A percentile compares a stretch with the other conserved stretches of the same genome.
These are phyloP conservation scores for Nasua narica DNA, from an alignment of 2,797 vertebrate species.

Conservation along the genomic window DNA sequence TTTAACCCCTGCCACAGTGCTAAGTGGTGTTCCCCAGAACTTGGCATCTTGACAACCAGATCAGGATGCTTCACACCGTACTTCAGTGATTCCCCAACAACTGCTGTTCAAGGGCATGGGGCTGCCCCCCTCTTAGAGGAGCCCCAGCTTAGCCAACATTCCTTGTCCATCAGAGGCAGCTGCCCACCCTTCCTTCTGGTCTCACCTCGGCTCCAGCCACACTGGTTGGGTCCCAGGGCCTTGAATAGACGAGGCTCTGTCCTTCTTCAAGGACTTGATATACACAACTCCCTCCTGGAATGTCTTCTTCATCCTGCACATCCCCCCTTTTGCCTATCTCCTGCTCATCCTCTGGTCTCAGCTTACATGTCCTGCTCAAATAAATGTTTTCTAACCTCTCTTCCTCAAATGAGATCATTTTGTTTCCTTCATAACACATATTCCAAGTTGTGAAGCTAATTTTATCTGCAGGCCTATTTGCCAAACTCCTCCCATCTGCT, in stretches of 20 bases:
- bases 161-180: not conserved
- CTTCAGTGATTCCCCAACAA: not conserved
- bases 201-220: not conserved
- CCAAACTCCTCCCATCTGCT: not conserved
- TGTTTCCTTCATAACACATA: not conserved
- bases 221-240: not conserved
- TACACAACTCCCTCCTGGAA: not conserved
- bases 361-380: not conserved
- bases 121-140: not conserved
- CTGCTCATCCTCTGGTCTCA: not conserved
- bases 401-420: not conserved
- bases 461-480: not conserved
- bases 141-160: not conserved
- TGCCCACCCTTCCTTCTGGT: rapidly evolving
- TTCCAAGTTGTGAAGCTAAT: not conserved
- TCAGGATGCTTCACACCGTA: not conserved
- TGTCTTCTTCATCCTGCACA: not conserved
- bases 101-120: not conserved
- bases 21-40: not conserved
- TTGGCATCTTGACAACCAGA: not conserved
- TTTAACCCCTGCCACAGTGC: too few relatives aligned
- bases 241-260: not conserved
- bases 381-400: not conserved
- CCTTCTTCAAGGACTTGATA: not conserved
- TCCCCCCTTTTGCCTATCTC: not conserved